Conservation (phyloP, 2,888 invertebrate species). For the Athetis lepigone region DNA sequence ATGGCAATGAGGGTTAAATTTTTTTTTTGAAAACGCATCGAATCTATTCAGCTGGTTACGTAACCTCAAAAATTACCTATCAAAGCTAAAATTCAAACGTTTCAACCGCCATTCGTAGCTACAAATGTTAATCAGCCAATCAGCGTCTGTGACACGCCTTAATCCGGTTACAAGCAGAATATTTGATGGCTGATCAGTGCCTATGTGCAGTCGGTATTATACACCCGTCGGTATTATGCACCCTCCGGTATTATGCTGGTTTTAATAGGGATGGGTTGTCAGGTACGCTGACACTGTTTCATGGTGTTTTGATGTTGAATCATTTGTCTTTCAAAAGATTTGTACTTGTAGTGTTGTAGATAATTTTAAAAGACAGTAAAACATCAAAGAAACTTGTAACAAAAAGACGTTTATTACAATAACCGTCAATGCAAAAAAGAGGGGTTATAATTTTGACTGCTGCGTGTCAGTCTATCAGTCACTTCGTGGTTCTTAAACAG, state of each 20-base stretch:
- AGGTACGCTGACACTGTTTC: constrained; percentile 41
- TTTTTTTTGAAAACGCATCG: too few relatives aligned
- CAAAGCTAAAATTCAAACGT: constrained; percentile 34
- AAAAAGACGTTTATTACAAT: too few relatives aligned
- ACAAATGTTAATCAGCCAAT: constrained; percentile 57
- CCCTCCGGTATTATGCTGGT: constrained; percentile 53
- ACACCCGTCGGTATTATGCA: constrained; percentile 38
- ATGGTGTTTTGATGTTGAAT: constrained; percentile 25
- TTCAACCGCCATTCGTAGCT: constrained; percentile 18
- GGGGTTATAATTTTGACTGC: too few relatives aligned
- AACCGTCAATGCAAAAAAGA: too few relatives aligned
- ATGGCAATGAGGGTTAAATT: too few relatives aligned
- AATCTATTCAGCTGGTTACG: too few relatives aligned
- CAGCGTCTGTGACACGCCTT: constrained; percentile 59
- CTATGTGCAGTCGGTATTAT: constrained; percentile 44
- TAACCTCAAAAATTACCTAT: too few relatives aligned
- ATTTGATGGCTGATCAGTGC: constrained; percentile 64
- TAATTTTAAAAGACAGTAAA: neutral
- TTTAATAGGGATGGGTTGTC: constrained; percentile 40
- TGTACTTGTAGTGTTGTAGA: neutral
- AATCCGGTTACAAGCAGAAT: constrained; percentile 65
- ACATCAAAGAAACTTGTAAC: too few relatives aligned
- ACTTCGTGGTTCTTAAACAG: too few relatives aligned
- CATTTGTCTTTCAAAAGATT: constrained; percentile 17
- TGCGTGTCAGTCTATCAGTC: too few relatives aligned